Evolutionary conservation across 2,113 vertebrate genomes (phyloP).

Genomic region (Sinocyclocheilus maitianheensis): DNA sequence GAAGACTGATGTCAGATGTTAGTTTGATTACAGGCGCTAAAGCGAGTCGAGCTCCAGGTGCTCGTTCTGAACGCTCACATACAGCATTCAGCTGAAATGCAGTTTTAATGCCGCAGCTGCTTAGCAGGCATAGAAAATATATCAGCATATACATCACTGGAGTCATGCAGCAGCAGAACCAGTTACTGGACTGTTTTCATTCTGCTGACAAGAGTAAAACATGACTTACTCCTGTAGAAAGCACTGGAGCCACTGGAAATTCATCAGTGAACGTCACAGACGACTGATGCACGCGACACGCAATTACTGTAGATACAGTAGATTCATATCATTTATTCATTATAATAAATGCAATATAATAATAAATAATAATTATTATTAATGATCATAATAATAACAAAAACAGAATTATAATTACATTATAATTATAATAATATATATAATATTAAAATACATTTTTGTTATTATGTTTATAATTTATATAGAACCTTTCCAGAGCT

Average conservation of each 20-base stretch:
- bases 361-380: too few species aligned
- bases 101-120: not conserved
- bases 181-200: not conserved
- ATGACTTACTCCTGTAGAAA: not conserved
- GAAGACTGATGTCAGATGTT: not conserved
- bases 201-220: not conserved
- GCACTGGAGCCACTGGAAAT: not conserved
- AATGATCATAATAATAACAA: not conserved
- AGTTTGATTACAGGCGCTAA: not conserved
- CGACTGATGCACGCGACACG: too few species aligned
- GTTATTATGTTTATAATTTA: too few species aligned
- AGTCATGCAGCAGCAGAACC: not conserved
- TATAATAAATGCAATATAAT: too few species aligned
- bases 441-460: too few species aligned
- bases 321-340: too few species aligned
- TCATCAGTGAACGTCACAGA: not conserved
- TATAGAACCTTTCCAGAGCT: too few species aligned
- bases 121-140: not conserved
- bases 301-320: too few species aligned
- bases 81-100: conserved; percentile 9
- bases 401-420: not conserved
- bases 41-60: not conserved
- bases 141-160: not conserved
- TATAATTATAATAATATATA: too few species aligned
- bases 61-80: not conserved